Base-by-base conservation (phyloP, 2,113 vertebrate species). In the Lamprologus callipterus region DNA sequence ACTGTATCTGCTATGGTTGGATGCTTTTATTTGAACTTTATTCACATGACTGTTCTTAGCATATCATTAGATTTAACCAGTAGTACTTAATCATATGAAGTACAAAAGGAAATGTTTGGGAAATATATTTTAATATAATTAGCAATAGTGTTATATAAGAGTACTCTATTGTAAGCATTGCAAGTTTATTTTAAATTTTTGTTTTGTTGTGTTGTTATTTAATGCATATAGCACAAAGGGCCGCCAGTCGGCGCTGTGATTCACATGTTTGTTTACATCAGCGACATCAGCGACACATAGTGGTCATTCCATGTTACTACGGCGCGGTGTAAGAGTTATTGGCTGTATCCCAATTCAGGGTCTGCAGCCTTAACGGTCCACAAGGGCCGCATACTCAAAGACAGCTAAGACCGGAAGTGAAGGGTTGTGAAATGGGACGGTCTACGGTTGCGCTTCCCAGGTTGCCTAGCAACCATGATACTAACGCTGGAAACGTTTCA, bases 241-340 rank as follows among this genome's bases (percentile, higher is more conserved):
- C 65, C 90, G 47, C 53, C 1, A 35, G 89, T 4, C 4, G 54
- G 33, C 4, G 35, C 58, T 51, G 49, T 40, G 16, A 6, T 11
- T 28, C 6, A 16, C 11, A 5, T 33, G 8, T 51, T 47, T 7
- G 6, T 45, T 2, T 54, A 14, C 9, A 10, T 47, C 4, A 75
- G 42, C 4, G 5, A 16, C 70, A 14, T 1, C 3, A 75, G 78
- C 28, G 82, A 87, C 91, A 87, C 40, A 79, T 80, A 55, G 60
- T 1, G 93, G 87, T 1, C 49, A 19, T 1, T 4, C 7, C 6
- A 17, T 0, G 82, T 5, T 63, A 84, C 84, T 83, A 4, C 88
- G 53, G 7, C 42, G 4, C n/a, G 1, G 9, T 13, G 11, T 87
- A 90, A 54, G 73, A 83, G 91, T 92, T 85, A 55, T 55, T 57